A percentile compares a stretch with the other conserved stretches of the same genome.
Conservation (phyloP, 2,888 invertebrate species). For the Achlya flavicornis region DNA sequence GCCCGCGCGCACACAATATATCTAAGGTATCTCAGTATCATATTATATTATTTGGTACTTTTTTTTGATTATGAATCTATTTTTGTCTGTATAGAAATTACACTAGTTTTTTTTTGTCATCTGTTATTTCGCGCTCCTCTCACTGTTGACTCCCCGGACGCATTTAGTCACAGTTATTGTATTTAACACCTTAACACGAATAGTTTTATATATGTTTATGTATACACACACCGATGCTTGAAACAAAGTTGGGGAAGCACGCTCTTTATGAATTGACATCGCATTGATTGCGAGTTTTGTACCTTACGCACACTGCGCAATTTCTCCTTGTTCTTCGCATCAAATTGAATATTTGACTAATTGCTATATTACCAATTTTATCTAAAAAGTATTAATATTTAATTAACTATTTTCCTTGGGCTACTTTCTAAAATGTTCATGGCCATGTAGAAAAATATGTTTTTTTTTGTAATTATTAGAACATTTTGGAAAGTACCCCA, state of each 20-base stretch:
- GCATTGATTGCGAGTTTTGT: constrained; percentile 53
- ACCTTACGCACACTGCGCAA: constrained; percentile 48
- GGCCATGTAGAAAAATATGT: constrained; percentile 64
- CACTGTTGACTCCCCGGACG: constrained; percentile 77
- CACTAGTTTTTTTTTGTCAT: constrained; percentile 76
- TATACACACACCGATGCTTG: constrained; percentile 68
- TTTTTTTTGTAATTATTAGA: constrained; percentile 40
- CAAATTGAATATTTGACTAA: constrained; percentile 16
- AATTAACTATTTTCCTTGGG: constrained; percentile 23
- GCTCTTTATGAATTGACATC: constrained; percentile 76
- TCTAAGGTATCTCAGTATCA: constrained; percentile 78
- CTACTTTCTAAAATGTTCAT: constrained; percentile 46
- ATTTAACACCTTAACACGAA: constrained; percentile 78
- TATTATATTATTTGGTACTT: constrained; percentile 88
- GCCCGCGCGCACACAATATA: constrained; percentile 70
- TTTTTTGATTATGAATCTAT: constrained; percentile 86
- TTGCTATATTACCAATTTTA: constrained; percentile 3
- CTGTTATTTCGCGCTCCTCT: constrained; percentile 52
- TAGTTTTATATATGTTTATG: constrained; percentile 70
- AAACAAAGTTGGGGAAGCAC: constrained; percentile 70
- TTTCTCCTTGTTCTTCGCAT: constrained; percentile 22
- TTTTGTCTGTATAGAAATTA: constrained; percentile 84
- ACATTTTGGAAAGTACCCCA: constrained; percentile 49
- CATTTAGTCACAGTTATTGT: constrained; percentile 67
- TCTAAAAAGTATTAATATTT: constrained; percentile 17